phyloP scores from a whole-genome alignment of 2,113 vertebrate species.

The Ahaetulla prasina region DNA sequence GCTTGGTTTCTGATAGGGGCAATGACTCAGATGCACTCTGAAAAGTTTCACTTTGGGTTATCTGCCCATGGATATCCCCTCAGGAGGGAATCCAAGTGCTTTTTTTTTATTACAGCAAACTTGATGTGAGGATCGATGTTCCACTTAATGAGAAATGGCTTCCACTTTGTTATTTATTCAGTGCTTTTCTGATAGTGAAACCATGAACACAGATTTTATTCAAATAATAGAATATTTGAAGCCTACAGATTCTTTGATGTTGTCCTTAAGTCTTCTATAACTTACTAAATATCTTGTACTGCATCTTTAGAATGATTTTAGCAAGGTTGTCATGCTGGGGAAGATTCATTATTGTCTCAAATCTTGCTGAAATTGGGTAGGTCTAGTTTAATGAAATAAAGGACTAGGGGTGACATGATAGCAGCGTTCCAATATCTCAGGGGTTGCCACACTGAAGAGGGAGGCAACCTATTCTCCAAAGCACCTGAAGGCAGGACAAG shows the following conservation, averaged over 20 bases:
- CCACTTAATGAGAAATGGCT: not conserved
- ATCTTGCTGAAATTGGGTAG: not conserved
- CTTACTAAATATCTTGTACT: not conserved
- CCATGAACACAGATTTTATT: not conserved
- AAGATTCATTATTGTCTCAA: not conserved
- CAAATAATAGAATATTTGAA: no score
- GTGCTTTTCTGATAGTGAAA: not conserved
- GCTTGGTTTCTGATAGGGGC: not conserved
- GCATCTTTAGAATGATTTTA: not conserved
- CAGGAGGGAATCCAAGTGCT: not conserved
- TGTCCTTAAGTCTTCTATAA: not conserved
- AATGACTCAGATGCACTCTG: not conserved
- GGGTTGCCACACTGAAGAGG: no score
- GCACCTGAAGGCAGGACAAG: no score
- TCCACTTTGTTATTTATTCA: not conserved
- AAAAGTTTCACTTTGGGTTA: not conserved
- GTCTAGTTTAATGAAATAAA: no score
- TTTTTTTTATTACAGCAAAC: not conserved
- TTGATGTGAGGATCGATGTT: not conserved
- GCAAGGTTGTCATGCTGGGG: not conserved
- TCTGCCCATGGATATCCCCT: not conserved
- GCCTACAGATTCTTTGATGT: not conserved
- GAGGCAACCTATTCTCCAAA: no score
- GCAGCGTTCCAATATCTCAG: no score
- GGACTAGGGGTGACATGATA: no score